Evolutionary conservation across 2,888 invertebrate species (phyloP).

Genomic region (Lasioglossum oenotherae): DNA sequence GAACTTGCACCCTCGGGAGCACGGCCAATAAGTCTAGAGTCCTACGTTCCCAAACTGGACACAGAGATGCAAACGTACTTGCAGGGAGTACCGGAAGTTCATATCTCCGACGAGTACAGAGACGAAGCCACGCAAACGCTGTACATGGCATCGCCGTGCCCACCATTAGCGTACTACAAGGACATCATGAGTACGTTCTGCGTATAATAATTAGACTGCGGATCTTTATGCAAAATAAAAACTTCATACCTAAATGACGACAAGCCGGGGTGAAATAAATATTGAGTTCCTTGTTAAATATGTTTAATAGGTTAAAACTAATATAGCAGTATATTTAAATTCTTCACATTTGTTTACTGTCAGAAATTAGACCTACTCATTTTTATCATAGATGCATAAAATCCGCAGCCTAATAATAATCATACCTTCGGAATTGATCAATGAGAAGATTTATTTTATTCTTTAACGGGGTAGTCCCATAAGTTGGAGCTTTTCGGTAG

Average conservation of each 20-base stretch:
- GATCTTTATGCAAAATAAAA: too few relatives aligned
- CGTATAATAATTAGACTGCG: not conserved
- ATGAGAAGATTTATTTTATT: not conserved
- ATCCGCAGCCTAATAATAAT: not conserved
- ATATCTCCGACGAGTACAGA: constrained; percentile 58
- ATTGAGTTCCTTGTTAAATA: too few relatives aligned
- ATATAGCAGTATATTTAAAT: too few relatives aligned
- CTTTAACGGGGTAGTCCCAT: too few relatives aligned
- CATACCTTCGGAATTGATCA: not conserved
- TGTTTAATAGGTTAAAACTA: too few relatives aligned
- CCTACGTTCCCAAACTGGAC: constrained; percentile 35
- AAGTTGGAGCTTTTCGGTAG: too few relatives aligned
- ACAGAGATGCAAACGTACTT: constrained; percentile 71
- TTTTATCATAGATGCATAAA: too few relatives aligned
- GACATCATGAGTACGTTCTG: constrained; percentile 69
- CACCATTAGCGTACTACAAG: constrained; percentile 50
- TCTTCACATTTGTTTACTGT: too few relatives aligned
- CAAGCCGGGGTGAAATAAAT: too few relatives aligned
- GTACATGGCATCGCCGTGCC: constrained; percentile 68
- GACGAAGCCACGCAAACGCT: constrained; percentile 74
- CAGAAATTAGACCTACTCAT: too few relatives aligned
- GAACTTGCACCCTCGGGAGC: constrained; percentile 9
- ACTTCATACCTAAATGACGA: too few relatives aligned
- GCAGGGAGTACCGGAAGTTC: constrained; percentile 69
- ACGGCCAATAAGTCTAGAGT: not conserved